These are phyloP conservation scores for Sinocyclocheilus anshuiensis DNA, from an alignment of 2,113 vertebrate genomes.

Conservation along the genomic window DNA sequence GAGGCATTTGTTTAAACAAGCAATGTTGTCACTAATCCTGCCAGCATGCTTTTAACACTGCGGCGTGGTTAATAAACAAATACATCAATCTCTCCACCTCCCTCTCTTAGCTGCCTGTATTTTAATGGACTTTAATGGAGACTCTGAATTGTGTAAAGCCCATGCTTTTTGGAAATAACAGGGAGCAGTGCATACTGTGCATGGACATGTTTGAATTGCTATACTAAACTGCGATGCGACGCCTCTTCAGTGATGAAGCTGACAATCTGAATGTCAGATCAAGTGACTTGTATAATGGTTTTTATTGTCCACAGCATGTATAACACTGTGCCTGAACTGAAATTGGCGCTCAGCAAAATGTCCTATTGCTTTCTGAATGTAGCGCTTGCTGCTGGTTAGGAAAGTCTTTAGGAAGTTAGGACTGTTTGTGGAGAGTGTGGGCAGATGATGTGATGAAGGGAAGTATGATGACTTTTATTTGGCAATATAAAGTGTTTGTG, in stretches of 20 bases:
- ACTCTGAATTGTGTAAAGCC: conserved; percentile 24
- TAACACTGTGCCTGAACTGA: not conserved
- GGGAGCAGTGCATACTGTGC: conserved; percentile 26
- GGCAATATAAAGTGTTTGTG: conserved; percentile 45
- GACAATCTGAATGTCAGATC: conserved; percentile 12
- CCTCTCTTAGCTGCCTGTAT: conserved; percentile 30
- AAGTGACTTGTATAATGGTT: conserved; percentile 20
- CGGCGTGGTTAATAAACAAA: conserved; percentile 53
- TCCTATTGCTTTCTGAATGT: conserved; percentile 14
- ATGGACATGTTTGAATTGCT: conserved; percentile 25
- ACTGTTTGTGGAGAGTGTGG: not conserved
- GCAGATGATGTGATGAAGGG: conserved; percentile 25
- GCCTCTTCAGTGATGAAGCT: not conserved
- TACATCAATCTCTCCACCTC: conserved; percentile 48
- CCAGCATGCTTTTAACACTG: conserved; percentile 51
- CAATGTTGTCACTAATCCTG: conserved; percentile 50
- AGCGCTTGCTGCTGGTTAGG: not conserved
- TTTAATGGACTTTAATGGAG: conserved; percentile 53
- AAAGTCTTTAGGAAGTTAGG: not conserved
- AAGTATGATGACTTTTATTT: conserved; percentile 16
- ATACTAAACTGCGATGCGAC: not conserved
- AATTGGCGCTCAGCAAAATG: not conserved
- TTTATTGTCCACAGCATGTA: conserved; percentile 21
- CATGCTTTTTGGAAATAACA: conserved; percentile 37
- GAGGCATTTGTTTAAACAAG: conserved; percentile 51